phyloP scores from a whole-genome alignment of 2,113 vertebrate genomes.

The Apteryx mantelli region DNA sequence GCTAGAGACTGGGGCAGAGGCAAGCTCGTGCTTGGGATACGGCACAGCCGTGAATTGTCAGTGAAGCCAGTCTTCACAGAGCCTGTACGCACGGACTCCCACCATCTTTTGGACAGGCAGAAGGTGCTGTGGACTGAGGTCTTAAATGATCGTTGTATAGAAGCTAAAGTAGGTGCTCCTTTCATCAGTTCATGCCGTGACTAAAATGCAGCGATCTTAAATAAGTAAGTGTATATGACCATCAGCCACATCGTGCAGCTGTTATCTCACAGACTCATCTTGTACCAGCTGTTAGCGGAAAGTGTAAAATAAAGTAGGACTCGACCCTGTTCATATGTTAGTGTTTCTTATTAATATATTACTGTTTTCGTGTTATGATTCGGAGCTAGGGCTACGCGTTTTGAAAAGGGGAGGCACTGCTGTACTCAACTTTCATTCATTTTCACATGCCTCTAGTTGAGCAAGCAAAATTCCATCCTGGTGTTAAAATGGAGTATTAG shows the following conservation, averaged over 20 bases:
- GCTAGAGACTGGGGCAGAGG: neutral
- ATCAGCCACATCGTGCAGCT: fast-evolving
- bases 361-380: neutral
- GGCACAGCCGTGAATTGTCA: neutral
- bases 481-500: neutral
- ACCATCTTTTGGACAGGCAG: neutral
- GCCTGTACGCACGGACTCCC: neutral
- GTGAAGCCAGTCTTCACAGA: neutral
- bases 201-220: neutral
- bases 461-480: neutral
- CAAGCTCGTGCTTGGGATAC: neutral
- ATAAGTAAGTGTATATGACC: neutral
- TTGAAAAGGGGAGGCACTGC: neutral
- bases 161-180: neutral
- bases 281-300: neutral
- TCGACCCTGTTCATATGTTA: neutral
- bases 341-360: neutral
- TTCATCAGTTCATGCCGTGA: no score
- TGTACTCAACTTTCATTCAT: neutral
- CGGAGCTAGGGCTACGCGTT: neutral
- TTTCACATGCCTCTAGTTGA: neutral
- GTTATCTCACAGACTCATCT: neutral
- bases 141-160: neutral
- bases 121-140: neutral
- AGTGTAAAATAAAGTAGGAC: neutral